phyloP scores from a whole-genome alignment of 1,140 invertebrate genomes.

The Aphaenogaster floridana region DNA sequence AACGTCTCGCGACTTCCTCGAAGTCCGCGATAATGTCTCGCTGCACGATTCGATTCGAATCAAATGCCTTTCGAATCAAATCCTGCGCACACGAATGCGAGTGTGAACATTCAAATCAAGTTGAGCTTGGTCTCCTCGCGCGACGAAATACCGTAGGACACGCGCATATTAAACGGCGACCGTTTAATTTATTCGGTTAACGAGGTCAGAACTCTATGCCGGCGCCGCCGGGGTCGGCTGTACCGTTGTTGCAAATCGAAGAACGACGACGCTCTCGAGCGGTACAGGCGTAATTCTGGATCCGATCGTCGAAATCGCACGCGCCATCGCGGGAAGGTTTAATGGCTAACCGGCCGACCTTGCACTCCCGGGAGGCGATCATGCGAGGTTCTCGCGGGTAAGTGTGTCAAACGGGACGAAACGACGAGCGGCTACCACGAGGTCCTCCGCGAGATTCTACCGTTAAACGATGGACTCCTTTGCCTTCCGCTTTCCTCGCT shows the following conservation, averaged over 20 bases:
- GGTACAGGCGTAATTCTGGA: background rate
- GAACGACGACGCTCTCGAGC: background rate
- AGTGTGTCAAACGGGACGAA: constrained; percentile 78
- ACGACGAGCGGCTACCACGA: constrained; percentile 58
- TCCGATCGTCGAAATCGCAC: constrained; percentile 8
- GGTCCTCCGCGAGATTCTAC: constrained; percentile 75
- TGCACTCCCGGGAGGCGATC: constrained; percentile 74
- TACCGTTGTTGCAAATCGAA: constrained; percentile 49
- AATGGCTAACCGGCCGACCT: constrained; percentile 73
- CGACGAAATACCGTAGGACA: background rate
- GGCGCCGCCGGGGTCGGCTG: background rate
- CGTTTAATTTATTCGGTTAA: constrained; percentile 54
- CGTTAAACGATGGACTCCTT: constrained; percentile 77
- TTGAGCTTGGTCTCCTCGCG: background rate
- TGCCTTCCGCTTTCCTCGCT: constrained; percentile 73
- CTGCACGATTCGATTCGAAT: background rate
- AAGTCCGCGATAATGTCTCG: background rate
- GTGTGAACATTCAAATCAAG: background rate
- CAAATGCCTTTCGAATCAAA: background rate
- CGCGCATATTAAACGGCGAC: constrained; percentile 5
- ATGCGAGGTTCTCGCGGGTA: constrained; percentile 66
- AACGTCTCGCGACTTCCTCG: constrained; percentile 4
- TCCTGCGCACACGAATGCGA: background rate
- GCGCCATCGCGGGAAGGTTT: constrained; percentile 63
- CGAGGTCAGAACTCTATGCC: constrained; percentile 5